A percentile compares a stretch with the other conserved stretches of the same genome.
phyloP scores from a whole-genome alignment of 2,888 invertebrate genomes.

The Hyposoter dolosus region DNA sequence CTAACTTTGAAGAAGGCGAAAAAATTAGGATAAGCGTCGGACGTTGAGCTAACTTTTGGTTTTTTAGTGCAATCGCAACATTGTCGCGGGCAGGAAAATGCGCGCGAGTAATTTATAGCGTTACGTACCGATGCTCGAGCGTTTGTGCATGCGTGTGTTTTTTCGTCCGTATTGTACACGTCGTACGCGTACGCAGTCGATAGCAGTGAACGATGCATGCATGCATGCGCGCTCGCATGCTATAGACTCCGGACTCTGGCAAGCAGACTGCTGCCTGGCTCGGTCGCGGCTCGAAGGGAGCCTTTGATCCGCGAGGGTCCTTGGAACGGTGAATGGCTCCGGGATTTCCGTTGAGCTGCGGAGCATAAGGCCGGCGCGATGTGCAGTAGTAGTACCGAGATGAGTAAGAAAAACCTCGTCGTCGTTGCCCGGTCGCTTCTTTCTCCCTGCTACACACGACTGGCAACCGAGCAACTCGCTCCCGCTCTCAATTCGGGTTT shows the following conservation, averaged over 20 bases:
- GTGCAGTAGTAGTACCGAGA: slow-evolving; percentile 27
- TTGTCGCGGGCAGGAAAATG: slow-evolving; percentile 51
- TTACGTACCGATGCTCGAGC: slow-evolving; percentile 3
- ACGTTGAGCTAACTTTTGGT: too few relatives aligned
- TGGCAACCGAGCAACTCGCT: not conserved
- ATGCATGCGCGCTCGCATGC: slow-evolving; percentile 47
- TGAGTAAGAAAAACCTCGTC: slow-evolving; percentile 58
- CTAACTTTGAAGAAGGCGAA: too few relatives aligned
- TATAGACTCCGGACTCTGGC: slow-evolving; percentile 14
- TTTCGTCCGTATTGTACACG: not conserved
- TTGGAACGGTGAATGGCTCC: slow-evolving; percentile 74
- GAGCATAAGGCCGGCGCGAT: slow-evolving; percentile 67
- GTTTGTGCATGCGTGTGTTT: not conserved
- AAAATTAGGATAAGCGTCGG: too few relatives aligned
- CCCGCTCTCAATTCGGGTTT: not conserved
- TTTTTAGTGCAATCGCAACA: slow-evolving; percentile 55
- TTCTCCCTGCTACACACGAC: not conserved
- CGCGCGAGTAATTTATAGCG: slow-evolving; percentile 36
- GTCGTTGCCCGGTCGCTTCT: slow-evolving; percentile 58
- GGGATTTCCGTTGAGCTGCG: slow-evolving; percentile 74
- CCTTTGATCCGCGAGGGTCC: slow-evolving; percentile 73
- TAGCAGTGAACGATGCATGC: slow-evolving; percentile 25
- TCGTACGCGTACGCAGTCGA: not conserved
- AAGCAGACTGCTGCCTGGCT: slow-evolving; percentile 51
- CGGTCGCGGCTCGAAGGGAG: slow-evolving; percentile 67